Conservation (phyloP, 2,797 vertebrate genomes). For the Neosilurus hyrtlii region DNA sequence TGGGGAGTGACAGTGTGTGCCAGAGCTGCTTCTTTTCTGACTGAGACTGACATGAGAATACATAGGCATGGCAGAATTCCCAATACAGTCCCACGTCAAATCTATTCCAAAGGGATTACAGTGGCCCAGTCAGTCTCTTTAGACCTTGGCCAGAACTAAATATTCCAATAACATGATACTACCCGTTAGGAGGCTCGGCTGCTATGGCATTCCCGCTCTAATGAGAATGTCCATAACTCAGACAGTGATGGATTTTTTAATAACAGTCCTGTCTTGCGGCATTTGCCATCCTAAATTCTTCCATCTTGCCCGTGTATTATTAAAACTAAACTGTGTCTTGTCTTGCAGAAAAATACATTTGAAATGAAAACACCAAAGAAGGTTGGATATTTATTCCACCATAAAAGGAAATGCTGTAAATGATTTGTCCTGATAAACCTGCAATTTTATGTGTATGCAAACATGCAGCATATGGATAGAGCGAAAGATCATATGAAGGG, state of each 20-base stretch:
- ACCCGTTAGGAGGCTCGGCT: conserved; percentile 6
- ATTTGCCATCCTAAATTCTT: conserved; percentile 39
- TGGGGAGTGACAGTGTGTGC: conserved; percentile 30
- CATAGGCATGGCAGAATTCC: conserved; percentile 17
- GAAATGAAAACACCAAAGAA: conserved; percentile 18
- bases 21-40: conserved; percentile 13
- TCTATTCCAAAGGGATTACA: conserved; percentile 23
- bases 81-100: conserved; percentile 14
- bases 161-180: conserved; percentile 7
- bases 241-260: conserved; percentile 53
- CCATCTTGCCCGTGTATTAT: conserved; percentile 36
- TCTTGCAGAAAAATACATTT: conserved; percentile 14
- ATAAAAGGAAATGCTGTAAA: conserved; percentile 1
- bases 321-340: conserved; percentile 38
- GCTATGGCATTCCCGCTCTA: conserved; percentile 26
- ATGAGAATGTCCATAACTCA: conserved; percentile 42
- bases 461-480: no score
- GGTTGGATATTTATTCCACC: conserved; percentile 33
- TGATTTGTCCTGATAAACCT: conserved; percentile 31
- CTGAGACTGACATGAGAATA: conserved; percentile 20
- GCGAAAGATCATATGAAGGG: no score
- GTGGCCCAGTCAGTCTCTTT: neutral
- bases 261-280: conserved; percentile 43
- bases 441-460: neutral
- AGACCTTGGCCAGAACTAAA: conserved; percentile 13